Evolutionary conservation across 2,888 invertebrate species (phyloP).

Genomic region (Hypercompe scribonia): DNA sequence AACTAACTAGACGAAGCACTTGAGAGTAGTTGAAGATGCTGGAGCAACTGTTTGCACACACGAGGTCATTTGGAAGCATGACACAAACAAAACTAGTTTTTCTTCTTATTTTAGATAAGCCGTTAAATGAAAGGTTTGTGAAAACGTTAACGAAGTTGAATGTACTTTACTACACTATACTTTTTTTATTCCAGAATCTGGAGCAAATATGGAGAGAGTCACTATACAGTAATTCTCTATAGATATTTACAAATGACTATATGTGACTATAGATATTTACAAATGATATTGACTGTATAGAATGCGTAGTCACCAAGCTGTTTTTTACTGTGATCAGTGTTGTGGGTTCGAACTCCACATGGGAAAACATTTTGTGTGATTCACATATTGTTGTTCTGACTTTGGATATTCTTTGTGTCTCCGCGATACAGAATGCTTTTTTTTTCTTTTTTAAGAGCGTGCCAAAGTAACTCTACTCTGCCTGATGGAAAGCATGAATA

Average conservation of each 20-base stretch:
- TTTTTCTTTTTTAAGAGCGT: too few relatives aligned
- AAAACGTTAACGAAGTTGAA: neutral
- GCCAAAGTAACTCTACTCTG: too few relatives aligned
- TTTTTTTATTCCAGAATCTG: neutral
- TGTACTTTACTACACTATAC: neutral
- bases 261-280: neutral
- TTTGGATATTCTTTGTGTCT: too few relatives aligned
- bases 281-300: too few relatives aligned
- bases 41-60: conserved; percentile 1
- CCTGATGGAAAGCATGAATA: too few relatives aligned
- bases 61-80: neutral
- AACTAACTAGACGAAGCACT: conserved; percentile 8
- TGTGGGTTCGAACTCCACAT: too few relatives aligned
- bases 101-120: neutral
- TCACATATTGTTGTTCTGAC: too few relatives aligned
- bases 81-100: neutral
- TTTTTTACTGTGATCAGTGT: too few relatives aligned
- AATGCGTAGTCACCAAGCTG: too few relatives aligned
- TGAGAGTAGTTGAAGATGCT: neutral
- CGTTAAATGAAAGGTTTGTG: neutral
- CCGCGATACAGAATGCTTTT: too few relatives aligned
- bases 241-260: neutral
- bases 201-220: neutral
- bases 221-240: neutral
- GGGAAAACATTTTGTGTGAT: too few relatives aligned